phyloP scores from a whole-genome alignment of 2,888 invertebrate genomes.

The Ommatoiulus sabulosus region DNA sequence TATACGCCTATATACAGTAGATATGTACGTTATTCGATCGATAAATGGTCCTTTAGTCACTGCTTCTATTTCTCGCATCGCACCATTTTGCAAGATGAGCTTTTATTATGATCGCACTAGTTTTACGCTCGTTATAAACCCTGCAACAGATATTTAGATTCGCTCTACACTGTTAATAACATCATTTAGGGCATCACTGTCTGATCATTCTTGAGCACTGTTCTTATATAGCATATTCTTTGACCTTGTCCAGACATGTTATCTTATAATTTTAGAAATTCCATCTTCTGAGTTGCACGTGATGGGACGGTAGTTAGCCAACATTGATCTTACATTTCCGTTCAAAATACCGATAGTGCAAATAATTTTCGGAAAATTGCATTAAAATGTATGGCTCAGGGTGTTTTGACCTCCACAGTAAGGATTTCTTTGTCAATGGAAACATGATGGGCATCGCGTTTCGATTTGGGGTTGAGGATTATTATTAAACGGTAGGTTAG shows the following conservation, averaged over 20 bases:
- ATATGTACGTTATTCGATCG: not conserved
- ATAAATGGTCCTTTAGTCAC: conserved; percentile 38
- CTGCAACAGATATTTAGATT: not conserved
- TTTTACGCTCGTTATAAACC: not conserved
- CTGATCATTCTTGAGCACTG: not conserved
- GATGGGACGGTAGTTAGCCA: not conserved
- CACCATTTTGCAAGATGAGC: not conserved
- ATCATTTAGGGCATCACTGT: not conserved
- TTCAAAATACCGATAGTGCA: not conserved
- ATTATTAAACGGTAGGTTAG: not conserved
- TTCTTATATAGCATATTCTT: not conserved
- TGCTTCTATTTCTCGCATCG: not conserved
- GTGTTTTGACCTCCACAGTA: not conserved
- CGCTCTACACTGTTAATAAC: not conserved
- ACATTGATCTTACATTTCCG: not conserved
- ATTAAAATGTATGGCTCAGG: not conserved
- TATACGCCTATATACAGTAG: not conserved
- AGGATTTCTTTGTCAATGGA: not conserved
- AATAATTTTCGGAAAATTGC: not conserved
- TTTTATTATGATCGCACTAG: conserved; percentile 30
- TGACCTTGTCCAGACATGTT: not conserved
- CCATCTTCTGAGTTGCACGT: not conserved
- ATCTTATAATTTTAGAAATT: not conserved
- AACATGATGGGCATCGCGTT: not conserved
- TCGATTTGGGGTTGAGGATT: not conserved